Evolutionary conservation across 2,888 invertebrate species (phyloP), one percentile per base, ranked within the genome.

Genomic region (Ophion ventricosus): DNA sequence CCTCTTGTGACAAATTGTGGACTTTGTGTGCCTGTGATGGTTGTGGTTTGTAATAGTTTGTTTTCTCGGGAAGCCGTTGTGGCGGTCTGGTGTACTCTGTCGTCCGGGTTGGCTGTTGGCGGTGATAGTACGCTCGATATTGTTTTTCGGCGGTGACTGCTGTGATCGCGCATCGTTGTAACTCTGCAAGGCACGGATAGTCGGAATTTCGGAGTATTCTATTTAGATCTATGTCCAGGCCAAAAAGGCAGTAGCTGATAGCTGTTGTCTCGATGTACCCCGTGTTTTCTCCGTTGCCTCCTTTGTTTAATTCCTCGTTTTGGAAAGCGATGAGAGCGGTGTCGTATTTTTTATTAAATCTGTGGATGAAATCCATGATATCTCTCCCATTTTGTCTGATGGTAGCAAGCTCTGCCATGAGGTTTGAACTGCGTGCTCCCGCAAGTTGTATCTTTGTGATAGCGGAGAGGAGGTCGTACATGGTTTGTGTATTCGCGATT

Each of bases 281-380:
- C 10, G 76, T 67, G 17, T 76, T 67, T 67, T 76, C 66, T 25
- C 76, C 57, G 11, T 25, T 7, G 11, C 67, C 66, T 43, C 57
- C 76, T 66, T n/a, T 59, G 43, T 14, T 59, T 10, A 77, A 43
- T 67, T 77, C 76, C 25, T 77, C 67, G 11, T 67, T 76, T 66
- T 76, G 76, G 8, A 76, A 66, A 4, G 76, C 76, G 3, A 76
- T 66, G 23, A 76, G 10, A n/a, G 66, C 76, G 4, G 35, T 56
- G 17, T 76, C 66, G 7, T 66, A 76, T 76, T 66, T 76, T 57
- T 77, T 17, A 8, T 77, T 77, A 11, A 77, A 77, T 57, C 57
- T 23, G n/a, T 8, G 4, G 5, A 77, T 77, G 14, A 67, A 77
- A 8, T 67, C 76, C 25, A 57, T 77, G 2, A 77, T 67, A 5